Percentiles rank a stretch among this genome's conserved stretches.
phyloP scores from a whole-genome alignment of 37 sponge, comb jelly and placozoan species.

The Crambe crambe region DNA sequence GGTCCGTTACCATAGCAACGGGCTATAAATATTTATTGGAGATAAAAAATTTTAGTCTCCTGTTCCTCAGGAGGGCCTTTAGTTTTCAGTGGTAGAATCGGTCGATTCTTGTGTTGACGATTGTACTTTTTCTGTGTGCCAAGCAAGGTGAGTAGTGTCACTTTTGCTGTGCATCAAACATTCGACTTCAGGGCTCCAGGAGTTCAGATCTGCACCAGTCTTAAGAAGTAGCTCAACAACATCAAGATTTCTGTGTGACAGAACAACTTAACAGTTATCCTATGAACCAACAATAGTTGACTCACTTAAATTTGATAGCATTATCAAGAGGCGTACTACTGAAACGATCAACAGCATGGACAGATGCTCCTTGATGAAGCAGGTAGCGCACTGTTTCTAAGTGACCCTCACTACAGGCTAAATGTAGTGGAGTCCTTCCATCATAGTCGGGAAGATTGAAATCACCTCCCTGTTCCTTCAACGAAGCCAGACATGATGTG shows the following conservation, averaged over 20 bases:
- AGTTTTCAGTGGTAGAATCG: too few relatives aligned
- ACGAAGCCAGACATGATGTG: conserved; percentile 28
- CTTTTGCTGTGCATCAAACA: too few relatives aligned
- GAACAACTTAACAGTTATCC: neutral
- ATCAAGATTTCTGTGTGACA: conserved; percentile 23
- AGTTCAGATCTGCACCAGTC: conserved; percentile 62
- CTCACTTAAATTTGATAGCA: conserved; percentile 77
- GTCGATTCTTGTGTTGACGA: too few relatives aligned
- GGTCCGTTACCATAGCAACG: too few relatives aligned
- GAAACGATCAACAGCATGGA: conserved; percentile 78
- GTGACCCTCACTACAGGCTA: conserved; percentile 82
- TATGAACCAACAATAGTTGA: neutral
- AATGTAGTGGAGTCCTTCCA: conserved; percentile 85
- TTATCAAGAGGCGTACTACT: conserved; percentile 75
- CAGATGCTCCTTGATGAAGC: conserved; percentile 80
- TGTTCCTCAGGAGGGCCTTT: too few relatives aligned
- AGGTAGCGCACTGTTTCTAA: conserved; percentile 69
- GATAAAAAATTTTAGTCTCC: too few relatives aligned
- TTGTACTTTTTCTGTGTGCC: too few relatives aligned
- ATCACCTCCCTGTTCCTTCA: conserved; percentile 68
- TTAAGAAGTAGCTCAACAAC: conserved; percentile 57
- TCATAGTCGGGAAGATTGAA: conserved; percentile 82
- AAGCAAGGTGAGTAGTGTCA: too few relatives aligned
- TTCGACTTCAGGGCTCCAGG: too few relatives aligned
- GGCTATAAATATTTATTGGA: too few relatives aligned